Conservation (phyloP, 2,797 vertebrate genomes). For the Thamnophis elegans region DNA sequence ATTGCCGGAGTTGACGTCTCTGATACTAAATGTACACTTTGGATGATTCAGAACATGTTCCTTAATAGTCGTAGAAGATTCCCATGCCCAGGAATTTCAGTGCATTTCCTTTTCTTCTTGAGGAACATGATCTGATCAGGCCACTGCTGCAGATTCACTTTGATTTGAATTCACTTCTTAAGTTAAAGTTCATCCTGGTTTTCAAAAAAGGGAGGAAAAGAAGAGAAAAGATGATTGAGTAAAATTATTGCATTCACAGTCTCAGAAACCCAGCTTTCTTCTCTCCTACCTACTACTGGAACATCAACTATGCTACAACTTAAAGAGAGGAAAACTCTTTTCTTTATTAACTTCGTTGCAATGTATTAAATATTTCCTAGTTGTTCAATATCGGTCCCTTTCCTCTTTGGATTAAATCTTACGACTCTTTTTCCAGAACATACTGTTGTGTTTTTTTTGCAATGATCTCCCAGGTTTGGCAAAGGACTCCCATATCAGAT, state of each 20-base stretch:
- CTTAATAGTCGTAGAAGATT: slow-evolving; percentile 41
- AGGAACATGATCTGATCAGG: slow-evolving; percentile 29
- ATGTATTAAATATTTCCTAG: background rate
- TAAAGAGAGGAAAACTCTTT: background rate
- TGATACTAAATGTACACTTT: slow-evolving; percentile 32
- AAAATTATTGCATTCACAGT: background rate
- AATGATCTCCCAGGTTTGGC: background rate
- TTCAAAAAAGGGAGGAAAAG: background rate
- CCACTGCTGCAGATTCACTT: slow-evolving; percentile 58
- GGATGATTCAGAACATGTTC: slow-evolving; percentile 23
- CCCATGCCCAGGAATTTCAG: slow-evolving; percentile 19
- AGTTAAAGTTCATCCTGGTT: slow-evolving; percentile 74
- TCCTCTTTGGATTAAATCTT: background rate
- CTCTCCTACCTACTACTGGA: background rate
- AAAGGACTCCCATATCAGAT: background rate
- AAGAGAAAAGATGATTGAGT: background rate
- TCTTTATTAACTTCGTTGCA: background rate
- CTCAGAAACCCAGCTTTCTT: background rate
- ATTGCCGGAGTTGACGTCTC: slow-evolving; percentile 22
- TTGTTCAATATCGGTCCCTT: background rate
- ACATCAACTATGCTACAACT: too few relatives aligned
- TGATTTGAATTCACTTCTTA: slow-evolving; percentile 25
- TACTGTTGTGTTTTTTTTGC: background rate
- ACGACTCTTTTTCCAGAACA: background rate
- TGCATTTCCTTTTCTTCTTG: slow-evolving; percentile 26